Base-by-base conservation (phyloP, 1,140 invertebrate species). In the Ericerus pela region DNA sequence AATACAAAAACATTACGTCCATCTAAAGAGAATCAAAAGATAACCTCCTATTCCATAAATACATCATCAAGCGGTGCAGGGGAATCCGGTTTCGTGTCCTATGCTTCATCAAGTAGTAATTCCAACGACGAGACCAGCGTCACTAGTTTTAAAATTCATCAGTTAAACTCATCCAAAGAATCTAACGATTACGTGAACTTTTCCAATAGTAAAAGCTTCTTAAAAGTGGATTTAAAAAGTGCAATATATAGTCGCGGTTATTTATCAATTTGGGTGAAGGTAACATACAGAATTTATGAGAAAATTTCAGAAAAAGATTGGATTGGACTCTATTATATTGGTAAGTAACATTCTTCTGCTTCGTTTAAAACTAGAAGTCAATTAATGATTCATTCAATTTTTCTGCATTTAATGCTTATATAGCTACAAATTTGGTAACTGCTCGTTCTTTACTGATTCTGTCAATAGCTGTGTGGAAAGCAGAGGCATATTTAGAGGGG, bases 1-100 rank as follows among this genome's bases (percentile, higher is more conserved):
- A 24, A 47, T 47, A 5, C 41, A 47, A 47, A 47, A 47, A 47
- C 41, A 47, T 24, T 47, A 47, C 20, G 41, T 24, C 20, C 41
- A 47, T 47, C 14, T 47, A 47, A 47, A 24, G 26, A 47, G 41
- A 22, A 47, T 47, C 41, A 47, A 24, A 47, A 47, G 26, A 47
- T 47, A 16, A 33, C n/a, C 8, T 33, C 30, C n/a, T 33, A 8
- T 33, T 8, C n/a, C n/a, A n/a, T 8, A 8, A 47, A 47, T 16
- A 10, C n/a, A 8, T n/a, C n/a, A n/a, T n/a, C n/a, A n/a, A n/a
- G n/a, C n/a, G n/a, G n/a, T n/a, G n/a, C n/a, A n/a, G n/a, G n/a
- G n/a, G 37, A 47, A 24, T 47, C 41, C 16, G 41, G 41, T 4
- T 47, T 47, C 41, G 41, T 22, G 10, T 47, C 41, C 10, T 47